Evolutionary conservation across 2,888 invertebrate species (phyloP), one percentile per base, ranked within the genome.

Genomic region (Dioctria linearis): DNA sequence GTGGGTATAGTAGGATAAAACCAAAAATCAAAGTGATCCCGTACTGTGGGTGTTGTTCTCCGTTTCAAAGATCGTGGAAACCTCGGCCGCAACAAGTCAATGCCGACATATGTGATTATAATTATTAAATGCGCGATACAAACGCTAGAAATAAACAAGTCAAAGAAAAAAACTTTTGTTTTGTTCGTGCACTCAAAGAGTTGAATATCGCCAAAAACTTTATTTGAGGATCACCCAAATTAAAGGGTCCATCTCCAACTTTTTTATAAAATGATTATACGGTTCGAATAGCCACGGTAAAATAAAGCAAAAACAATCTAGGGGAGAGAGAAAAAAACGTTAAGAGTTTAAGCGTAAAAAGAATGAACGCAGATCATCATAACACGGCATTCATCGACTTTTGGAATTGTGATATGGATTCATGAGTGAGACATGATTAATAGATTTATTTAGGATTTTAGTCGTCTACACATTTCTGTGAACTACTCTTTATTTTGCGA

Each of bases 91-190:
- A 65, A 79, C 75, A 78, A 78, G 79, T 82, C 80, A 82, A 79
- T 80, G 80, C 80, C 78, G 82, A 76, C 82, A 79, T 79, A 82
- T 82, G 82, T 82, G 82, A 82, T 82, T 82, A 82, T 82, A 80
- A 82, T 80, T 82, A 82, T 82, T 80, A 82, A 76, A 78, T 51
- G 65, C 46, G 25, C 25, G 63, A 63, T 76, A 57, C 51, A 78
- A 80, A 80, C 79, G 73, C 78, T 78, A 79, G 71, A 82, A 78
- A 80, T 76, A 78, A 57, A 67, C 66, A 42, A 42, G 46, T 59
- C 37, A 40, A 71, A 78, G 25, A 78, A 25, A 65, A 66, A 65
- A 66, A 11, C 49, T 65, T 39, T 46, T 43, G 42, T n/a, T 54
- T 37, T 51, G 78, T 13, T 78, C 78, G 49, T 78, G 66, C 39